Evolutionary conservation across 2,113 vertebrate genomes (phyloP), one percentile per base, ranked within the genome.

Genomic region (Todiramphus chloris): DNA sequence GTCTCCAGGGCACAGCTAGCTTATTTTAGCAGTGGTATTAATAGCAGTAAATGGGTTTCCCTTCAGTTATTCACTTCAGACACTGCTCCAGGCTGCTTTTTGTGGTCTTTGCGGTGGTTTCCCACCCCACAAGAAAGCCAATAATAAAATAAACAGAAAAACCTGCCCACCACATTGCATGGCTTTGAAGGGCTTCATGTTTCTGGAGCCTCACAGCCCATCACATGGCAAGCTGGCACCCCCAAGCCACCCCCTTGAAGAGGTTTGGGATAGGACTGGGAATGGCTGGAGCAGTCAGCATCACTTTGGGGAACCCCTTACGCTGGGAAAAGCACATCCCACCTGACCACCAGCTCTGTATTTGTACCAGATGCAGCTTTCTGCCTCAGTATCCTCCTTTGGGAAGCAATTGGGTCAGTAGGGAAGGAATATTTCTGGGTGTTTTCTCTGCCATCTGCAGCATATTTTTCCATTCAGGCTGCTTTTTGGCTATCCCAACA

Each of bases 1-100:
- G 70, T 62, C 94, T 82, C 80, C 20, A 3, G 89, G 83, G 80
- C 80, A 93, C 0, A 0, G 41, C 41, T 95, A 76, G 83, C 95
- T 96, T 94, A 89, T 96, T 95, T 94, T 89, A 92, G 87, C 77
- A 66, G 69, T 0, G 1, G 76, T 78, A 94, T 89, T 92, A 91
- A 96, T 89, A 89, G 91, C 87, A 89, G 62, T 82, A 87, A 92
- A 93, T 92, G 91, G 86, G 50, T 87, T 96, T 94, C 84, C 89
- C 80, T 96, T 92, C 62, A 75, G 53, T 84, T 92, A 33, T 5
- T 89, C 92, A 41, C 76, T 94, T 75, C 83, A 95, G 83, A 93
- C 58, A 41, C 60, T 0, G 8, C 58, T 79, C 39, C 0, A 0
- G 80, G 87, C 85, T 92, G 88, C 44, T 91, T 50, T 82, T 67